Conservation (phyloP, 2,113 vertebrate species). For the Gallinago undulata region DNA sequence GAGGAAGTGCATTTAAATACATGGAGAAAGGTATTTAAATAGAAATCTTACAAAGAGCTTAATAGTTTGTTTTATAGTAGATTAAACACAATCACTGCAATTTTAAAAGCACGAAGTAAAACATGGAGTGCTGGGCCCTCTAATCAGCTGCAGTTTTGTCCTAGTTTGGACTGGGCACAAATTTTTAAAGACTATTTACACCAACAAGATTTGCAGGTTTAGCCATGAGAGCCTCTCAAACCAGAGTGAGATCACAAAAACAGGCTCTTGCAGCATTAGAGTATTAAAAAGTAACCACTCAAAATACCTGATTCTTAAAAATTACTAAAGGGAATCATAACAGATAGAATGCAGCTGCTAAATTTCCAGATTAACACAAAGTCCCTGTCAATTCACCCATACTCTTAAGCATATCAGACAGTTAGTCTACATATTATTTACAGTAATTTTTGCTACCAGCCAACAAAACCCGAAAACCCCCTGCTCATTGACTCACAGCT, state of each 20-base stretch:
- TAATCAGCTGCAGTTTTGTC: neutral
- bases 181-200: slow-evolving; percentile 48
- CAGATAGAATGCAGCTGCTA: neutral
- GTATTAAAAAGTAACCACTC: slow-evolving; percentile 16
- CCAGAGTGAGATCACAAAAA: neutral
- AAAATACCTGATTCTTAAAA: slow-evolving; percentile 25
- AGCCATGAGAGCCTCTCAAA: neutral
- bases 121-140: neutral
- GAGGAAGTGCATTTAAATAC: neutral
- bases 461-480: neutral
- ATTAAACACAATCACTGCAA: neutral
- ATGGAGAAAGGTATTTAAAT: neutral
- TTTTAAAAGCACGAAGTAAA: slow-evolving; percentile 25
- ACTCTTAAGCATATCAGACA: neutral
- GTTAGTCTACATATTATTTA: slow-evolving; percentile 33
- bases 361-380: neutral
- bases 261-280: neutral
- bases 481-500: neutral
- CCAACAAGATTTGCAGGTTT: neutral
- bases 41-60: neutral
- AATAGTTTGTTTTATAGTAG: neutral
- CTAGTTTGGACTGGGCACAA: neutral
- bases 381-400: neutral
- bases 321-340: neutral
- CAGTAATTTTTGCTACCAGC: neutral